Base-by-base conservation (phyloP, 2,888 invertebrate species). In the Dendrolimus houi region DNA sequence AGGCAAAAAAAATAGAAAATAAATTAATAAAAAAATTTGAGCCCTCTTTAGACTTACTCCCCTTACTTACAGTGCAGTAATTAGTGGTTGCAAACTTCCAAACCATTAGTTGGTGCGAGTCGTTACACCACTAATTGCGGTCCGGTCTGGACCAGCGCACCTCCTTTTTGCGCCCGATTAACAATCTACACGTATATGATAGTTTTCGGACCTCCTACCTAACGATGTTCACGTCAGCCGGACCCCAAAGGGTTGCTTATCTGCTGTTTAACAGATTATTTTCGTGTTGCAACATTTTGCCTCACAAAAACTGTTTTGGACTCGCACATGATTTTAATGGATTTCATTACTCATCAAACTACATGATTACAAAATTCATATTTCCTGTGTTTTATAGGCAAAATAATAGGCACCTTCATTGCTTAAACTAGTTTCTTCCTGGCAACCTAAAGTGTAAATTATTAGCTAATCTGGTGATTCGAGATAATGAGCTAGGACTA, bases 41-140 rank as follows among this genome's bases (percentile, higher is more conserved):
- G 29, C 6, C 29, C 29, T 29, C 29, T 29, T 0, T 29, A 29
- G 29, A 29, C 29, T 29, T 29, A 6, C 64, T 61, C 56, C 57
- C 14, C 60, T n/a, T n/a, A n/a, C n/a, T n/a, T n/a, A 54, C 55
- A 64, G 69, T 68, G 72, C 70, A 75, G 76, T 80, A 81, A 83
- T 81, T 80, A 79, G 73, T 69, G 74, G 72, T 66, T 69, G 72
- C 78, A 72, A 75, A 79, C 77, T 83, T 81, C 78, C 79, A 67
- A 72, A 74, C 76, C 87, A 87, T 88, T 87, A 86, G 81, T 74
- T 68, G 65, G 66, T 60, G 66, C 72, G 77, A 70, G 69, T 75
- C 81, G 77, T 79, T 80, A 77, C 76, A 72, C 76, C 74, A 74
- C 81, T 87, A 87, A 88, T 86, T 85, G 85, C 82, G 79, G 81